A percentile compares a stretch with the other conserved stretches of the same genome.
These are phyloP conservation scores for Philotrypesis tridentata DNA, from an alignment of 1,140 invertebrate species.

Conservation along the genomic window DNA sequence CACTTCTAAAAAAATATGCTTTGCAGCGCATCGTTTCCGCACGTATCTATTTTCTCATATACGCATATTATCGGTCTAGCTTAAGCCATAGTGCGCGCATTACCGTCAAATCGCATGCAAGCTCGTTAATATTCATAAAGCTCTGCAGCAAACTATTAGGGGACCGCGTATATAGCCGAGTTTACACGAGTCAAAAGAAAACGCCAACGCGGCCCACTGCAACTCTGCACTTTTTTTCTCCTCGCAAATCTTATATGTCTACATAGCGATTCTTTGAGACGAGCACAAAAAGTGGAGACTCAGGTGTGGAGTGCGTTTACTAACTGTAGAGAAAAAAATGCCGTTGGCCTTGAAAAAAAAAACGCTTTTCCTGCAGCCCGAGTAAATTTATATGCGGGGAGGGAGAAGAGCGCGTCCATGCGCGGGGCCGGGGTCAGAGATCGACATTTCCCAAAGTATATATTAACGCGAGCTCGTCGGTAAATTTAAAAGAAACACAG, in stretches of 20 bases:
- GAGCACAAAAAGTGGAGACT: not conserved
- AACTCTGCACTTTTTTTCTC: not conserved
- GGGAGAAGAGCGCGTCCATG: not conserved
- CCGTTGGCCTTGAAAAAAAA: constrained; percentile 49
- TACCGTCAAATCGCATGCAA: constrained; percentile 18
- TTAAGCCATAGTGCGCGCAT: not conserved
- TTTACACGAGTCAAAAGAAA: not conserved
- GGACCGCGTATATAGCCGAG: not conserved
- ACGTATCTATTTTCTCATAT: not conserved
- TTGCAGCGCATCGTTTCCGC: too few relatives aligned
- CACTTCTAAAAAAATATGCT: too few relatives aligned
- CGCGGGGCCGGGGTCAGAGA: constrained; percentile 53
- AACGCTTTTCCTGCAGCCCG: not conserved
- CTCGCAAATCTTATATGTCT: too few relatives aligned
- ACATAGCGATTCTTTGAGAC: too few relatives aligned
- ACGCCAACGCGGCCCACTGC: not conserved
- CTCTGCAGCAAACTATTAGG: not conserved
- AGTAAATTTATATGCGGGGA: not conserved
- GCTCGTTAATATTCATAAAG: constrained; percentile 36
- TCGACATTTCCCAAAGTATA: constrained; percentile 53
- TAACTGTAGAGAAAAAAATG: constrained; percentile 19
- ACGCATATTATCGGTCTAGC: not conserved
- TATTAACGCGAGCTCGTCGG: constrained; percentile 42
- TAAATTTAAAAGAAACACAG: not conserved
- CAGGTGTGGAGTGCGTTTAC: not conserved